Base-by-base conservation (phyloP, 2,113 vertebrate genomes). In the Pelecanus crispus region DNA sequence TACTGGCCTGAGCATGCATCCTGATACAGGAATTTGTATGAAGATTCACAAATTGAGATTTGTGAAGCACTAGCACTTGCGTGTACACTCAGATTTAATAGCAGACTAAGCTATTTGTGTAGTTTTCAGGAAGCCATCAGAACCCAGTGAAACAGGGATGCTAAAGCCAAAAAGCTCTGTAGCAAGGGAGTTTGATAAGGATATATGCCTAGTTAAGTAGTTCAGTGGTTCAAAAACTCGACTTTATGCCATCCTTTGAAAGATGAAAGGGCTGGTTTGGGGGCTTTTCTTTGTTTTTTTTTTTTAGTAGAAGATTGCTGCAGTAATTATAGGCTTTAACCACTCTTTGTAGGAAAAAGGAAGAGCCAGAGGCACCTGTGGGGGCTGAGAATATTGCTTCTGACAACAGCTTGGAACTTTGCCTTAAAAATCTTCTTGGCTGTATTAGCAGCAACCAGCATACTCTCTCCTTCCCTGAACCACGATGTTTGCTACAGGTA, bases 171-270 rank as follows among this genome's bases (percentile, higher is more conserved):
- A 58, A 22, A 65, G 16, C 45, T 56, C 36, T 17, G 3, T 7
- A 9, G 38, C 34, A 26, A 53, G 26, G 31, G 26, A 68, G 18
- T 7, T 13, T 18, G 17, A 14, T 7, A 55, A 45, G 17, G 24
- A 32, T 9, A 45, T 4, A 9, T 13, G 7, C 42, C 50, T 3
- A 4, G 19, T 5, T 9, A 13, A 52, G 63, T 0, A 28, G 7
- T 20, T 81, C 0, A 20, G 34, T 21, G 19, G 47, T 7, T 52
- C 36, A 13, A 58, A 73, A 82, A 3, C 2, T 36, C 50, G 40
- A 4, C 14, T 78, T 74, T 5, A 26, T 4, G 7, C 13, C 53
- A 36, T 4, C 32, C 31, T 65, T 61, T 66, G 21, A 25, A 56
- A 71, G 42, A 16, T 4, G 3, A 61, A 95, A 82, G 17, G 7